phyloP scores from a whole-genome alignment of 2,113 vertebrate genomes.

The Stegostoma tigrinum region DNA sequence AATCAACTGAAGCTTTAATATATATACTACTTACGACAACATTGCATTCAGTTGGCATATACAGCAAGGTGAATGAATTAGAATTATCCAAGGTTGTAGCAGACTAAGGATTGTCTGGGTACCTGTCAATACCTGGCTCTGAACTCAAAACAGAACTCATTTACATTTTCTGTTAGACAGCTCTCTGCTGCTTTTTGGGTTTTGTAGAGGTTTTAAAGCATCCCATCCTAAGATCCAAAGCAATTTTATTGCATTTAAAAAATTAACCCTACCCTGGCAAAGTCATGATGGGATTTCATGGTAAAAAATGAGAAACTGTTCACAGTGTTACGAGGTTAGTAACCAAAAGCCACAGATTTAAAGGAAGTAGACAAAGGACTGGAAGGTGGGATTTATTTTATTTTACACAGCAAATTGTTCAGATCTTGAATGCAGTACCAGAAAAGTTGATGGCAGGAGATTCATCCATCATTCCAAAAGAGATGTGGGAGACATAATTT shows the following conservation, averaged over 20 bases:
- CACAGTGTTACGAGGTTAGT: neutral
- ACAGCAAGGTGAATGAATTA: constrained; percentile 9
- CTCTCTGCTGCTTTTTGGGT: neutral
- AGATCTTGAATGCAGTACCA: neutral
- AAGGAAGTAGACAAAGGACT: neutral
- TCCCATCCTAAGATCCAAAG: neutral
- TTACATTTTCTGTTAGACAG: neutral
- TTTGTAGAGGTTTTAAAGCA: neutral
- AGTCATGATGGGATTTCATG: neutral
- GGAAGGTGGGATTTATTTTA: neutral
- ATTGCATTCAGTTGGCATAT: neutral
- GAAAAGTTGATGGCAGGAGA: neutral
- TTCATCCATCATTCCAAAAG: neutral
- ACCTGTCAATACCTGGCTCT: neutral
- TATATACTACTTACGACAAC: constrained; percentile 1
- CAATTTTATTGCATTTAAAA: neutral
- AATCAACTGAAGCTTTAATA: neutral
- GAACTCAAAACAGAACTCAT: neutral
- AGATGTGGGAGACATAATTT: neutral
- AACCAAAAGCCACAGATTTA: neutral
- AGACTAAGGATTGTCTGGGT: neutral
- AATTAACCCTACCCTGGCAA: neutral
- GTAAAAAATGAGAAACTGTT: neutral
- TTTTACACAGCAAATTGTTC: neutral
- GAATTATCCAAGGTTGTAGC: constrained; percentile 5